Base-by-base conservation (phyloP, 2,113 vertebrate species). In the Salvelinus fontinalis region DNA sequence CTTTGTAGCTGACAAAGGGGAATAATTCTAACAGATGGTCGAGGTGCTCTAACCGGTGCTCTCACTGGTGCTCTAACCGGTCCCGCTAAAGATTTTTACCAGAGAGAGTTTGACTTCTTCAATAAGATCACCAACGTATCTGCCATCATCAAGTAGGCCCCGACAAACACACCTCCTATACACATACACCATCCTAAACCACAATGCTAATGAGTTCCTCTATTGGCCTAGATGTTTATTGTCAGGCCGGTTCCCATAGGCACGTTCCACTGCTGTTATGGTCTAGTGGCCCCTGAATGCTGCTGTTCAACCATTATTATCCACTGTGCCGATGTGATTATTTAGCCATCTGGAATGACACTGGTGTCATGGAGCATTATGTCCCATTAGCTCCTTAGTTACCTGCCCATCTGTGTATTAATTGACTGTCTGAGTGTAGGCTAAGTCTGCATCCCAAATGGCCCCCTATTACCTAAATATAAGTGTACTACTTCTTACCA, bases 31-130 rank as follows among this genome's bases (percentile, higher is more conserved):
- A 75, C 92, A 97, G 85, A 92, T 99, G 78, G 95, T 99, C 49
- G 97, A 97, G 81, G 95, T 22, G 97, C 96, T 0, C 84, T 99
- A 48, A 98, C 97, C 0, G 97, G 97, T 13, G 26, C 26, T 26
- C 26, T 26, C 26, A 26, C 26, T 26, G 81, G 95, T 22, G 97
- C 96, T 0, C 84, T 99, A 48, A 98, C 97, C 0, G 97, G 97
- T 13, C 96, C 96, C 0, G 97, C 97, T 69, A 99, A 98, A 89
- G 95, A 97, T 75, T 99, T 99, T 88, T 99, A 99, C 88, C 97
- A 97, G 77, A 88, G 97, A n/a, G 97, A 99, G 77, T 99, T 98
- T 80, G 97, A 99, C 85, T 99, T 99, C 91, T 99, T 99, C 83
- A 97, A 97, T 88, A 95, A 98, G 92, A 97, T 99, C 91, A 99